Conservation (phyloP, 2,797 vertebrate genomes). For the Catostomus latipinnis region DNA sequence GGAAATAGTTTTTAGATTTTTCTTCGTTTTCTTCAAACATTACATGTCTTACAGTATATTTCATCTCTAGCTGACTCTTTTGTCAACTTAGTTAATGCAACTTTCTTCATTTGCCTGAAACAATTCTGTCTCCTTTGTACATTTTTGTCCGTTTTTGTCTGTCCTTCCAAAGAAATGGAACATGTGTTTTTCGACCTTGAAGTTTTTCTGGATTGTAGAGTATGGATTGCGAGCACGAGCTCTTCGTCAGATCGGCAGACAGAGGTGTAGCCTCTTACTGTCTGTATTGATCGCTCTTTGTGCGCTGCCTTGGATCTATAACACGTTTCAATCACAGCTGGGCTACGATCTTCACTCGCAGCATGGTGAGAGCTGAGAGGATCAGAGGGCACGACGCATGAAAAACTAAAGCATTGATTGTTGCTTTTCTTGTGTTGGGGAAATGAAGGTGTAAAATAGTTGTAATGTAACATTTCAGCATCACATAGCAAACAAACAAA, state of each 20-base stretch:
- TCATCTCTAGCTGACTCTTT: too few relatives aligned
- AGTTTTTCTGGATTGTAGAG: constrained; percentile 33
- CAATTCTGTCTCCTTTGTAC: constrained; percentile 10
- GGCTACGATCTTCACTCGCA: constrained; percentile 45
- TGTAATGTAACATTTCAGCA: constrained; percentile 11
- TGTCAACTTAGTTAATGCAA: not conserved
- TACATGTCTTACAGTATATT: too few relatives aligned
- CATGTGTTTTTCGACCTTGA: constrained; percentile 42
- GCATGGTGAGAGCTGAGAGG: constrained; percentile 40
- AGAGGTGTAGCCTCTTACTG: constrained; percentile 50
- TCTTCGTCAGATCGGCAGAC: constrained; percentile 39
- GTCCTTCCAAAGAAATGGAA: not conserved
- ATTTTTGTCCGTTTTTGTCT: constrained; percentile 9
- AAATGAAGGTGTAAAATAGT: constrained; percentile 7
- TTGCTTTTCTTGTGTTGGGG: constrained; percentile 29
- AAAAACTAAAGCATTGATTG: constrained; percentile 28
- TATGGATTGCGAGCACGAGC: constrained; percentile 44
- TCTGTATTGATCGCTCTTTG: constrained; percentile 53
- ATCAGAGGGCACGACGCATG: constrained; percentile 9
- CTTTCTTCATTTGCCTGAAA: not conserved
- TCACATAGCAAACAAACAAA: not conserved
- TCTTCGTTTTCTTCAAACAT: too few relatives aligned
- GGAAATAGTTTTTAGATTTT: too few relatives aligned
- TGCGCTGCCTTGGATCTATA: constrained; percentile 51
- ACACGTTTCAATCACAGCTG: constrained; percentile 58